phyloP scores from a whole-genome alignment of 2,888 invertebrate genomes.

The Orgyia antiqua region DNA sequence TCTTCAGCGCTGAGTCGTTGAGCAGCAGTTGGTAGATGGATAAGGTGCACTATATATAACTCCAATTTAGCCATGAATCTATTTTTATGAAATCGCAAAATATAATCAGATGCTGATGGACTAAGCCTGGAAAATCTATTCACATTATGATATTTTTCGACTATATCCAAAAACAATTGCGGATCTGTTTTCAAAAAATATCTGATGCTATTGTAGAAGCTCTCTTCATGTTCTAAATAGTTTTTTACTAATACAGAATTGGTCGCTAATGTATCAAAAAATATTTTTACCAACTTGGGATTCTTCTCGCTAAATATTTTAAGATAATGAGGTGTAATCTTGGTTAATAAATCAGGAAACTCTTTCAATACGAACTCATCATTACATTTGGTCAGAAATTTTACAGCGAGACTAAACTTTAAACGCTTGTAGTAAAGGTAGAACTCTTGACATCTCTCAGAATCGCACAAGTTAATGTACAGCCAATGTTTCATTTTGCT shows the following conservation, averaged over 20 bases:
- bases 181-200: slow-evolving; percentile 37
- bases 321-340: slow-evolving; percentile 37
- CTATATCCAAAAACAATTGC: slow-evolving; percentile 37
- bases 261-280: slow-evolving; percentile 34
- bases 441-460: slow-evolving; percentile 38
- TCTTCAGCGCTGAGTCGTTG: slow-evolving; percentile 33
- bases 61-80: slow-evolving; percentile 41
- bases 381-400: slow-evolving; percentile 41
- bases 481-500: slow-evolving; percentile 45
- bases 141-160: slow-evolving; percentile 38
- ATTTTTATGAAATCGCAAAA: slow-evolving; percentile 36
- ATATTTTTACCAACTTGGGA: slow-evolving; percentile 36
- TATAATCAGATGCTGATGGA: slow-evolving; percentile 31
- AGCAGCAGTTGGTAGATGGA: slow-evolving; percentile 40
- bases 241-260: slow-evolving; percentile 21
- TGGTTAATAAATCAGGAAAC: slow-evolving; percentile 29
- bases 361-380: slow-evolving; percentile 34
- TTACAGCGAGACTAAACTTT: slow-evolving; percentile 34
- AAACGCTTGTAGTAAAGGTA: slow-evolving; percentile 39
- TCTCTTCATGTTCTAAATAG: slow-evolving; percentile 25
- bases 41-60: slow-evolving; percentile 37
- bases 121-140: slow-evolving; percentile 20
- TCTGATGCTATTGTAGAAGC: slow-evolving; percentile 36
- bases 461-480: slow-evolving; percentile 28
- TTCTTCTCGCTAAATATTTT: slow-evolving; percentile 43